Conservation (phyloP, 2,888 invertebrate species). For the Aphodius granarius region DNA sequence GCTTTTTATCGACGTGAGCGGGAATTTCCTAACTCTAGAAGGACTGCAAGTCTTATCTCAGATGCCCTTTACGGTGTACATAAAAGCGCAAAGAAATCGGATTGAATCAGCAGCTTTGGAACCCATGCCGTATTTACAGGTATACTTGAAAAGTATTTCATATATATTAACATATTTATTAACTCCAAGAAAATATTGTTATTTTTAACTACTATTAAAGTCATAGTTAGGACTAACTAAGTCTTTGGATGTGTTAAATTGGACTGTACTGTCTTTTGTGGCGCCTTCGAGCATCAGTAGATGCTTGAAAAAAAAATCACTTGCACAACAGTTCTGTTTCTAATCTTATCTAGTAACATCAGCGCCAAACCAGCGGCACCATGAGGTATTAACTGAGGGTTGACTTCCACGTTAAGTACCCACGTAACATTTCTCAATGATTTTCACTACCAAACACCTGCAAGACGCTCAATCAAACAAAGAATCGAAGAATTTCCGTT, state of each 20-base stretch:
- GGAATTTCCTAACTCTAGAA: slow-evolving; percentile 57
- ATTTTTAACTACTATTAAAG: too few relatives aligned
- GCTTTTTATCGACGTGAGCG: slow-evolving; percentile 61
- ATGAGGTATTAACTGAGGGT: too few relatives aligned
- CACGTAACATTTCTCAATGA: neutral
- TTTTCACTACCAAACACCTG: neutral
- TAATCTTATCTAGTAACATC: too few relatives aligned
- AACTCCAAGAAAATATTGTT: too few relatives aligned
- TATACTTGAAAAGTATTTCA: slow-evolving; percentile 36
- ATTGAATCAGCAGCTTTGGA: slow-evolving; percentile 56
- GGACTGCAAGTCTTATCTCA: slow-evolving; percentile 56
- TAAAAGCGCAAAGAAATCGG: slow-evolving; percentile 62
- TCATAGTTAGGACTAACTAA: too few relatives aligned
- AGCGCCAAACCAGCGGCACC: too few relatives aligned
- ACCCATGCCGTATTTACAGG: slow-evolving; percentile 62
- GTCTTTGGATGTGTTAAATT: too few relatives aligned
- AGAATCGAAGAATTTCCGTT: neutral
- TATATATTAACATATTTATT: neutral
- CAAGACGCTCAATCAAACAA: neutral
- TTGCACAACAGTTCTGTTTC: too few relatives aligned
- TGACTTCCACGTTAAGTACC: neutral
- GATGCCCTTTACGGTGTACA: slow-evolving; percentile 59
- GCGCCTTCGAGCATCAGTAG: too few relatives aligned
- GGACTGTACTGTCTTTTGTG: too few relatives aligned
- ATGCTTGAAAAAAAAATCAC: too few relatives aligned